Conservation (phyloP, 2,797 vertebrate species). For the Gymnoscopelus braueri region DNA sequence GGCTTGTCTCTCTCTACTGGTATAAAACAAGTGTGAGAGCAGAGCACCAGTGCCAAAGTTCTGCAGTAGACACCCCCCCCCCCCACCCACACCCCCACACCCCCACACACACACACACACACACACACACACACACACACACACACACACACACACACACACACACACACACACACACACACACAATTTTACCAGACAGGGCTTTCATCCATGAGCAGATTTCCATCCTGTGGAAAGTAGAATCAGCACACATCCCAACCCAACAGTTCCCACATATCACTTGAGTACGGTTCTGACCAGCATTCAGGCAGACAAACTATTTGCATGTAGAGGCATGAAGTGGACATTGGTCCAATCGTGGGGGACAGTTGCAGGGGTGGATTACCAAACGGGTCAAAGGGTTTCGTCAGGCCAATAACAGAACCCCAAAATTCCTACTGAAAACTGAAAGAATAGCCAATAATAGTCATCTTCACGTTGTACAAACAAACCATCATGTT, state of each 20-base stretch:
- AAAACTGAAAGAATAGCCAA: too few relatives aligned
- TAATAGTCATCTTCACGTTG: too few relatives aligned
- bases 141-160: slow-evolving; percentile 13
- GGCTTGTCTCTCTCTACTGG: slow-evolving; percentile 54
- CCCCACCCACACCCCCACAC: slow-evolving; percentile 39
- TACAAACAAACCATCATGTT: too few relatives aligned
- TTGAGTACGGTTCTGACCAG: slow-evolving; percentile 5
- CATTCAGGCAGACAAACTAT: slow-evolving; percentile 3
- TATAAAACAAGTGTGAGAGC: slow-evolving; percentile 48
- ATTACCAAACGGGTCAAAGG: too few relatives aligned
- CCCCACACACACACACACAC: slow-evolving; percentile 13
- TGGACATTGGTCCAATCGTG: not conserved
- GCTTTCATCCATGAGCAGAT: slow-evolving; percentile 70
- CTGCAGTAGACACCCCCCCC: slow-evolving; percentile 35
- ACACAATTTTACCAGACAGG: slow-evolving; percentile 6
- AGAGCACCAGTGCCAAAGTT: slow-evolving; percentile 34
- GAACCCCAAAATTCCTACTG: too few relatives aligned
- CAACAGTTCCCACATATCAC: slow-evolving; percentile 31
- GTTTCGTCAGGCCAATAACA: too few relatives aligned
- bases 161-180: slow-evolving; percentile 9
- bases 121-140: slow-evolving; percentile 8
- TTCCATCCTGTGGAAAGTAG: slow-evolving; percentile 56
- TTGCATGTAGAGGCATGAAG: not conserved
- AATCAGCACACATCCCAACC: slow-evolving; percentile 43
- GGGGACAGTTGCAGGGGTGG: not conserved